Evolutionary conservation across 2,797 vertebrate genomes (phyloP), one percentile per base, ranked within the genome.

Genomic region (Epinephelus coioides): DNA sequence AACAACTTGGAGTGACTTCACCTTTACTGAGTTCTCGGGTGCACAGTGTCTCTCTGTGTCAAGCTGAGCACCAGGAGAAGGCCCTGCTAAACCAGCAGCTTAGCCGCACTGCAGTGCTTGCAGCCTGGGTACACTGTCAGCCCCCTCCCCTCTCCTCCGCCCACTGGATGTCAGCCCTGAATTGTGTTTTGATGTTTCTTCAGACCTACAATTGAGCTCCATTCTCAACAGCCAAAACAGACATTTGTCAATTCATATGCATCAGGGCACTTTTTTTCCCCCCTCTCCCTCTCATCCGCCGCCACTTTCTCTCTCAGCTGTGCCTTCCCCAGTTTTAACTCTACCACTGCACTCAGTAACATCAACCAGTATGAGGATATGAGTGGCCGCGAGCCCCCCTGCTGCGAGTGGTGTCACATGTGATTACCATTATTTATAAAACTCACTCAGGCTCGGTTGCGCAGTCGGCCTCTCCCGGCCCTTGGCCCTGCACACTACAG

Each of bases 141-240:
- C 53, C 73, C 60, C 79, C 84, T 79, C 89, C 91, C 89, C 92
- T 73, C 73, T 40, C 77, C 68, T 60, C 70, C 76, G 27, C 73
- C 54, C 93, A 88, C 85, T 96, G 96, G 89, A 94, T 96, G 94
- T 96, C 95, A 96, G 93, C 91, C 86, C 93, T 96, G 95, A 95
- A 97, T 97, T 97, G 95, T 97, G 96, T 97, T 97, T 97, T 96
- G 95, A 96, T 97, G 95, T 97, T 97, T 96, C 94, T 86, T 93
- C 94, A 95, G 95, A 93, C 95, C 93, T 91, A 94, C 94, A 77
- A 96, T 91, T 92, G 94, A 96, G 95, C 95, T 96, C 95, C 95
- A 91, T 95, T 95, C 95, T 96, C 94, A 88, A 90, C 95, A 97
- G 96, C 95, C 96, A 97, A 96, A 98, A 97, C 96, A 98, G 95